Evolutionary conservation across 2,797 vertebrate species (phyloP).

Genomic region (Sus cebifrons): DNA sequence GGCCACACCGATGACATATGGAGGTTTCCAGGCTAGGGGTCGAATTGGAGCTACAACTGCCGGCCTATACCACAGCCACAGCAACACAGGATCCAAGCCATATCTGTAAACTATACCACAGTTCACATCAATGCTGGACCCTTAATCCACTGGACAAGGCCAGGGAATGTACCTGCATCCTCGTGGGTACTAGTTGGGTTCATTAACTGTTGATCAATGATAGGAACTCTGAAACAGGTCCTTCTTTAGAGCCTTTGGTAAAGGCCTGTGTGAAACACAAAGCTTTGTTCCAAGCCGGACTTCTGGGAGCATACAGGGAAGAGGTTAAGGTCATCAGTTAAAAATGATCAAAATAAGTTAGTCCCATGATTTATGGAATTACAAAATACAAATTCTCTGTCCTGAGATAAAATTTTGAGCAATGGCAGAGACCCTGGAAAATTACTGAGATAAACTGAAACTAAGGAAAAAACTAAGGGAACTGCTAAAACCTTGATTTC

Average conservation of each 20-base stretch:
- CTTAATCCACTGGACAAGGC: too few species aligned
- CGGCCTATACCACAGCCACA: too few species aligned
- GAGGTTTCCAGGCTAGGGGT: too few species aligned
- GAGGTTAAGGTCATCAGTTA: background rate
- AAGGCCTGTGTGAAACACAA: background rate
- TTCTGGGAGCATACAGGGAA: background rate
- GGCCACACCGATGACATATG: too few species aligned
- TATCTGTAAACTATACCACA: too few species aligned
- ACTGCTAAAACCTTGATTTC: background rate
- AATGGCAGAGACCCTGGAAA: background rate
- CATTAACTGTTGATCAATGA: too few species aligned
- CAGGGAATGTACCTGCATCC: too few species aligned
- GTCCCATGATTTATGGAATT: constrained; percentile 50
- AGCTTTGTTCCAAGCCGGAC: background rate
- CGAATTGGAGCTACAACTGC: too few species aligned
- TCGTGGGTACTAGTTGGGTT: too few species aligned
- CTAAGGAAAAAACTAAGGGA: background rate
- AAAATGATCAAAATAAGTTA: constrained; percentile 12
- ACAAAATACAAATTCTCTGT: constrained; percentile 3
- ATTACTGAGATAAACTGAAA: constrained; percentile 39
- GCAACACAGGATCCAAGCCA: too few species aligned
- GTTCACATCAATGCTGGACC: too few species aligned
- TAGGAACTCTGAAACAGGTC: background rate
- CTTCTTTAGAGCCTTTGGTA: background rate
- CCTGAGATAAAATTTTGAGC: constrained; percentile 29